Conservation (phyloP, 2,888 invertebrate species). For the Ceriagrion tenellum region DNA sequence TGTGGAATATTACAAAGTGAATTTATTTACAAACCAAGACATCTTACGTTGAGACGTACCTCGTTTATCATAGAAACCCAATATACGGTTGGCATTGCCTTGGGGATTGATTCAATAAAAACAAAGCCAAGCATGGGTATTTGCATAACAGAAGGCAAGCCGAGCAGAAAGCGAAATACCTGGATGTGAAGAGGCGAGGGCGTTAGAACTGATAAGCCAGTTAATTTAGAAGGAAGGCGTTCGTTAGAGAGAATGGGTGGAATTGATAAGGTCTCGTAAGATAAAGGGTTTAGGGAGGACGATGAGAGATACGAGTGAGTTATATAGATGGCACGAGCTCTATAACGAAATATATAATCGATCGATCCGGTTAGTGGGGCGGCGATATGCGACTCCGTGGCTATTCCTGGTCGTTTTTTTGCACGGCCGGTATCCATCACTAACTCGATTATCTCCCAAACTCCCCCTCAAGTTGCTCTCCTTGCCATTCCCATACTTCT, state of each 20-base stretch:
- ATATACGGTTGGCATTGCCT: not conserved
- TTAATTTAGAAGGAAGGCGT: not conserved
- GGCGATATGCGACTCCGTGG: not conserved
- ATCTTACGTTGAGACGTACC: no score
- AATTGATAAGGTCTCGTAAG: not conserved
- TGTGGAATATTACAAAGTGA: no score
- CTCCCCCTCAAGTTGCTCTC: not conserved
- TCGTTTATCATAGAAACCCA: not conserved
- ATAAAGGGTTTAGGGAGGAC: not conserved
- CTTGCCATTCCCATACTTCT: not conserved
- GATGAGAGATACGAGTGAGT: not conserved
- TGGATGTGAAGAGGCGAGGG: not conserved
- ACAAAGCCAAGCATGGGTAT: not conserved
- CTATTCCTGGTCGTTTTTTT: conserved; percentile 4
- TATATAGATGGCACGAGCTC: not conserved
- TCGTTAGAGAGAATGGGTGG: not conserved
- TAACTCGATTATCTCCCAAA: not conserved
- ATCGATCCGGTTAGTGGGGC: not conserved
- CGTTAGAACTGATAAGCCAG: not conserved
- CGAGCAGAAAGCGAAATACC: not conserved
- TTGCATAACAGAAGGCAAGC: not conserved
- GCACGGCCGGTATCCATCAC: not conserved
- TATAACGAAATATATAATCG: conserved; percentile 48
- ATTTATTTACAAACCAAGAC: no score
- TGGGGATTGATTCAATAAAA: not conserved